Percentiles rank a stretch among this genome's conserved stretches.
phyloP scores from a whole-genome alignment of 2,797 vertebrate genomes.

The Microctenopoma lineatum region DNA sequence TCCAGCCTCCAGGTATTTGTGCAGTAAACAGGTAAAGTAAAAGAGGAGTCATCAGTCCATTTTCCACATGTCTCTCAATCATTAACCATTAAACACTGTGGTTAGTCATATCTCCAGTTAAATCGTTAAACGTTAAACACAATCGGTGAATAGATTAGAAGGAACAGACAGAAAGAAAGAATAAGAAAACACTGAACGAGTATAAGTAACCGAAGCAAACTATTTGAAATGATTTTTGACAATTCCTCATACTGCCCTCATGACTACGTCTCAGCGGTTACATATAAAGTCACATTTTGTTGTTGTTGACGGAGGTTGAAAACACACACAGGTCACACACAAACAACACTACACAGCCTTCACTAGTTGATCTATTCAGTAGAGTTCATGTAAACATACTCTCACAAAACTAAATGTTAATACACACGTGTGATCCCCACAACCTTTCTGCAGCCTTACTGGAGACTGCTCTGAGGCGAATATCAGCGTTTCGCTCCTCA shows the following conservation, averaged over 20 bases:
- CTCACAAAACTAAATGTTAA: conserved; percentile 56
- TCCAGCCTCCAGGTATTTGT: background rate
- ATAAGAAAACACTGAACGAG: background rate
- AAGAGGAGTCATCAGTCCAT: background rate
- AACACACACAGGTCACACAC: too few relatives aligned
- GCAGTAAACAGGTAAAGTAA: background rate
- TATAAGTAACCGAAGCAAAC: background rate
- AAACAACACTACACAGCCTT: background rate
- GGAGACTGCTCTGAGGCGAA: conserved; percentile 9
- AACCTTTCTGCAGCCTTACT: conserved; percentile 34
- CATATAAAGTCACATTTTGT: too few relatives aligned
- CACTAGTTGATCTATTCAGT: conserved; percentile 4
- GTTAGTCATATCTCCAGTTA: conserved; percentile 33
- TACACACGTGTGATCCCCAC: conserved; percentile 21
- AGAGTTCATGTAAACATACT: conserved; percentile 42
- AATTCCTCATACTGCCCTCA: too few relatives aligned
- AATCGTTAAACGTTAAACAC: conserved; percentile 52
- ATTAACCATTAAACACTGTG: conserved; percentile 58
- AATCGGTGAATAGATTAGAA: background rate
- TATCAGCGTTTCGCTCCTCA: too few relatives aligned
- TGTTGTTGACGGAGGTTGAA: too few relatives aligned
- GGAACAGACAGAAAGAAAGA: background rate
- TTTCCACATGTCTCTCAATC: conserved; percentile 49
- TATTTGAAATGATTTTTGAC: too few relatives aligned
- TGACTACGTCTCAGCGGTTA: too few relatives aligned